Evolutionary conservation across 2,113 vertebrate species (phyloP), one percentile per base, ranked within the genome.

Genomic region (Phrynosoma blainvillii): DNA sequence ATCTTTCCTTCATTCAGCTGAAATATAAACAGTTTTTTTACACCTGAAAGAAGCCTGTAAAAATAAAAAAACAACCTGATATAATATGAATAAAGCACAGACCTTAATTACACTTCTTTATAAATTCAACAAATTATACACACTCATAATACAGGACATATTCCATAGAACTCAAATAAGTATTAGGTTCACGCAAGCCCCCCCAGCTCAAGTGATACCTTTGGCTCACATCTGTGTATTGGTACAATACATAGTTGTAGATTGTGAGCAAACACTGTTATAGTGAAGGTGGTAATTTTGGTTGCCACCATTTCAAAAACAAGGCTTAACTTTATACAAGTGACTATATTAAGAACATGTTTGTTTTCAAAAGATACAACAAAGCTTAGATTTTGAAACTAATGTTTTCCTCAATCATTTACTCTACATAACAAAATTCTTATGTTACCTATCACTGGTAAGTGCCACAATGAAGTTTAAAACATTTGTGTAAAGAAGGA

Each of bases 11-110:
- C 98, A 36, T 97, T 97, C 87, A 98, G 94, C 87, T 99, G 98
- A 96, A 99, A 99, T 93, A 99, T 98, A 89, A 99, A 99, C 89
- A 99, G 98, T 82, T 98, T 99, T 95, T 98, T 98, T 40, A 99
- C 98, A 20, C 99, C 98, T 77, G 98, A 99, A 87, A 99, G 97
- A 84, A 99, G 97, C 99, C 99, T 99, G 95, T 89, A 96, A 97
- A 88, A 82, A 16, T 32, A 82, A 82, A 82, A 82, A 59, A 77
- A 81, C 25, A 78, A 59, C 91, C 36, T 32, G 82, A 36, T 79
- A 82, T 86, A 66, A 40, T 1, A 52, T 8, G 1, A 9, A 20
- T n/a, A 52, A 82, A 52, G 23, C 21, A 73, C 7, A 47, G 32
- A 66, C 8, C 12, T 20, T n/a, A 9, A 59, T 13, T 13, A 40